phyloP scores from a whole-genome alignment of 2,888 invertebrate genomes.

The Monopis laevigella region DNA sequence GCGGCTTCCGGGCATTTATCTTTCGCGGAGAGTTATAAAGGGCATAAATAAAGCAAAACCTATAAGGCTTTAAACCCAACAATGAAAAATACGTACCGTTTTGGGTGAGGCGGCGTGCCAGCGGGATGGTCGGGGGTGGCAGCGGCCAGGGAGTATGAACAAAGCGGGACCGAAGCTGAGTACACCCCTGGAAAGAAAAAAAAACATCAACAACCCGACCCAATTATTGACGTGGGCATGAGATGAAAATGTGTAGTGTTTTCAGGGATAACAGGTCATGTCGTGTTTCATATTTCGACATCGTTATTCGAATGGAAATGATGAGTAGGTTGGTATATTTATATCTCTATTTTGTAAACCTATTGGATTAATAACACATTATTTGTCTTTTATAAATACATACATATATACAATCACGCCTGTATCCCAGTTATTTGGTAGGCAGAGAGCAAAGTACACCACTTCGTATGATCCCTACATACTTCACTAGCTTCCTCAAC shows the following conservation, averaged over 20 bases:
- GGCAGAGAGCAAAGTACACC: too few relatives aligned
- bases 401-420: too few relatives aligned
- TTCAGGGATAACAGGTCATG: too few relatives aligned
- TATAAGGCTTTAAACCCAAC: slow-evolving; percentile 63
- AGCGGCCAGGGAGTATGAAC: slow-evolving; percentile 43
- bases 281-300: too few relatives aligned
- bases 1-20: slow-evolving; percentile 43
- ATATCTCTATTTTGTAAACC: too few relatives aligned
- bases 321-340: too few relatives aligned
- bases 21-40: slow-evolving; percentile 55
- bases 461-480: too few relatives aligned
- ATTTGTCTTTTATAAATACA: too few relatives aligned
- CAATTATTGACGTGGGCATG: slow-evolving; percentile 62
- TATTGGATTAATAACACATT: too few relatives aligned
- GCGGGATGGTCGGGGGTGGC: slow-evolving; percentile 27
- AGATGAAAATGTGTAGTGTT: slow-evolving; percentile 40
- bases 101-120: slow-evolving; percentile 40
- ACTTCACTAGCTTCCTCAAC: too few relatives aligned
- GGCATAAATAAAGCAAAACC: slow-evolving; percentile 64
- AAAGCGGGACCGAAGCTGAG: slow-evolving; percentile 51
- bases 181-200: slow-evolving; percentile 55
- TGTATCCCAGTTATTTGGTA: too few relatives aligned
- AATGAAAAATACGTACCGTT: slow-evolving; percentile 67
- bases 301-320: too few relatives aligned
- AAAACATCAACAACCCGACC: slow-evolving; percentile 57